phyloP scores from a whole-genome alignment of 2,113 vertebrate genomes.

The Carassius gibelio region DNA sequence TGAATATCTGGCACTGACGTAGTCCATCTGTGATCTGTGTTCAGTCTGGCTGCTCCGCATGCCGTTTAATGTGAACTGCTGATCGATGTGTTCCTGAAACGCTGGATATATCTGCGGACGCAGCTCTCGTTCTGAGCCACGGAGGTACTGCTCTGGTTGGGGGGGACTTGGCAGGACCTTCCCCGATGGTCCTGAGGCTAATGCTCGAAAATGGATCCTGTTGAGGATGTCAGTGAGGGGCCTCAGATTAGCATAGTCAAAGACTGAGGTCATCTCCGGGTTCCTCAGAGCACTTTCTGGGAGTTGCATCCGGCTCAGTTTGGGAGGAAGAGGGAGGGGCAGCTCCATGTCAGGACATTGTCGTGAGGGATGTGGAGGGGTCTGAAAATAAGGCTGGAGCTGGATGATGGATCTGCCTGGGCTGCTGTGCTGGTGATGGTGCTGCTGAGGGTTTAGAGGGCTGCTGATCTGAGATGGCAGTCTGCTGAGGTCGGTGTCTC shows the following conservation, averaged over 20 bases:
- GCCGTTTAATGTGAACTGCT: constrained; percentile 35
- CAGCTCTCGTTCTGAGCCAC: constrained; percentile 16
- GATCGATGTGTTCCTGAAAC: constrained; percentile 27
- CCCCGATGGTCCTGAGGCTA: constrained; percentile 14
- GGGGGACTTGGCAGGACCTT: constrained; percentile 30
- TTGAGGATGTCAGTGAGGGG: constrained; percentile 57
- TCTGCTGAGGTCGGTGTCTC: not conserved
- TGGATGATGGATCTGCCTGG: constrained; percentile 21
- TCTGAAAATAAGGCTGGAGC: constrained; percentile 13
- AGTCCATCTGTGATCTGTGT: constrained; percentile 13
- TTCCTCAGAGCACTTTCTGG: constrained; percentile 53
- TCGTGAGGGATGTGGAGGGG: not conserved
- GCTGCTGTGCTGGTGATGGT: not conserved
- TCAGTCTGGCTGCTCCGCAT: constrained; percentile 22
- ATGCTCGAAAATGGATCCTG: constrained; percentile 28
- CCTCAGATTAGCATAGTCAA: not conserved
- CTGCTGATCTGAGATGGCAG: constrained; percentile 9
- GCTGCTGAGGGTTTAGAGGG: constrained; percentile 7
- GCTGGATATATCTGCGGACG: constrained; percentile 27
- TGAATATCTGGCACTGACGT: not conserved
- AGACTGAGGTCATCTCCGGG: constrained; percentile 42
- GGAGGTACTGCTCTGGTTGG: constrained; percentile 30
- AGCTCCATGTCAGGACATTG: constrained; percentile 22
- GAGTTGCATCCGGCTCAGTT: constrained; percentile 56
- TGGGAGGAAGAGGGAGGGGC: constrained; percentile 54